A percentile compares a stretch with the other conserved stretches of the same genome.
Conservation (phyloP, 1,140 invertebrate genomes). For the Rhynchophorus ferrugineus region DNA sequence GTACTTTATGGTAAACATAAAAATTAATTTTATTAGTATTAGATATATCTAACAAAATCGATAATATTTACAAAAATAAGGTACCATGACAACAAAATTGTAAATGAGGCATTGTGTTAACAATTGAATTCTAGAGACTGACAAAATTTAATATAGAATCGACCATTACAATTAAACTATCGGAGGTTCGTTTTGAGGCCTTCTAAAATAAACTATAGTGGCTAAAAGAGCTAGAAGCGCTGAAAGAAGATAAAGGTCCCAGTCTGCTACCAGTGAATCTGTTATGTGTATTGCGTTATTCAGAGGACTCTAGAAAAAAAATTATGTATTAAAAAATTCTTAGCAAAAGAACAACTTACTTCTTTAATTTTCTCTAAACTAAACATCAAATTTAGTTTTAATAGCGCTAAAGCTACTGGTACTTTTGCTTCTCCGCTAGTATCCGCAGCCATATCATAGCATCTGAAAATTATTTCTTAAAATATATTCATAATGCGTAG, state of each 20-base stretch:
- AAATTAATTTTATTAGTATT: too few species aligned
- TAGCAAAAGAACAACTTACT: conserved; percentile 42
- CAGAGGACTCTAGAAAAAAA: conserved; percentile 54
- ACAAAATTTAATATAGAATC: too few species aligned
- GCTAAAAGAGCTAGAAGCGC: conserved; percentile 74
- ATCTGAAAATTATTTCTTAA: too few species aligned
- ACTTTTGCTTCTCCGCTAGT: conserved; percentile 89
- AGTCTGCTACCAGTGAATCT: conserved; percentile 71
- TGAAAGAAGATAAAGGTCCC: conserved; percentile 90
- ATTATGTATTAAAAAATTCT: conserved; percentile 15
- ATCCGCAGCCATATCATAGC: conserved; percentile 95
- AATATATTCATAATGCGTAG: too few species aligned
- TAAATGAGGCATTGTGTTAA: too few species aligned
- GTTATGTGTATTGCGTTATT: conserved; percentile 58
- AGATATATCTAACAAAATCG: too few species aligned
- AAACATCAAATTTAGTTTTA: conserved; percentile 79
- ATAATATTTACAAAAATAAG: too few species aligned
- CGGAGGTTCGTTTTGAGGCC: conserved; percentile 48
- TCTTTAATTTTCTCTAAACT: conserved; percentile 64
- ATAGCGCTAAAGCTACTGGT: conserved; percentile 85
- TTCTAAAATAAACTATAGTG: conserved; percentile 67
- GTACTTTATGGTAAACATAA: too few species aligned
- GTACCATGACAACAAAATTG: too few species aligned
- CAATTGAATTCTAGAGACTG: too few species aligned
- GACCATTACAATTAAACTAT: too few species aligned